Evolutionary conservation across 2,797 vertebrate species (phyloP).

Genomic region (Schizopygopsis pylzovi): DNA sequence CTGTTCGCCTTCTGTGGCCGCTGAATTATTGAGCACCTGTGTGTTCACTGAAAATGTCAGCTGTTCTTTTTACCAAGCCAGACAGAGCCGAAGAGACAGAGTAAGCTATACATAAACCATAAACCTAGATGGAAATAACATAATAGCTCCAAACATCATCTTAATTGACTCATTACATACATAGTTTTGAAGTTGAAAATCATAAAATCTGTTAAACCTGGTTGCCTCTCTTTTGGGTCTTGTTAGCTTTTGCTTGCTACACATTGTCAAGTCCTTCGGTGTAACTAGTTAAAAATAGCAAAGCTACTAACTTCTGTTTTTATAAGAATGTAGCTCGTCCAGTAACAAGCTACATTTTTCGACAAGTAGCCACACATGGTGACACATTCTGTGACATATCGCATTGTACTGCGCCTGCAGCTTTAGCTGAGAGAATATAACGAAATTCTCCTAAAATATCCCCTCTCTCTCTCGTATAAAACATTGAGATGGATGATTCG

Average conservation of each 20-base stretch:
- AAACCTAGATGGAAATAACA: slow-evolving; percentile 39
- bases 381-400: neutral
- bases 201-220: neutral
- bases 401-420: neutral
- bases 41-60: slow-evolving; percentile 61
- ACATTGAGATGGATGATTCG: neutral
- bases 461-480: neutral
- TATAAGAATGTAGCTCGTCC: slow-evolving; percentile 13
- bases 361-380: neutral
- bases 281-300: neutral
- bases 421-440: slow-evolving; percentile 7
- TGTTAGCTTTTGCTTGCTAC: slow-evolving; percentile 13
- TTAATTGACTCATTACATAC: slow-evolving; percentile 25
- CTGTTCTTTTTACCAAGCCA: slow-evolving; percentile 47
- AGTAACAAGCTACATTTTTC: slow-evolving; percentile 19
- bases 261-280: neutral
- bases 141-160: slow-evolving; percentile 19
- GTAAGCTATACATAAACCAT: slow-evolving; percentile 52
- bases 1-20: slow-evolving; percentile 55
- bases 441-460: slow-evolving; percentile 5
- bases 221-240: neutral
- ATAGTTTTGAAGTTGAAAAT: neutral
- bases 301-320: neutral
- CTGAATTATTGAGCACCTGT: slow-evolving; percentile 65
- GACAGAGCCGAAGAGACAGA: slow-evolving; percentile 39